A percentile compares a stretch with the other conserved stretches of the same genome.
phyloP scores from a whole-genome alignment of 2,888 invertebrate genomes.

The Watsonalla binaria region DNA sequence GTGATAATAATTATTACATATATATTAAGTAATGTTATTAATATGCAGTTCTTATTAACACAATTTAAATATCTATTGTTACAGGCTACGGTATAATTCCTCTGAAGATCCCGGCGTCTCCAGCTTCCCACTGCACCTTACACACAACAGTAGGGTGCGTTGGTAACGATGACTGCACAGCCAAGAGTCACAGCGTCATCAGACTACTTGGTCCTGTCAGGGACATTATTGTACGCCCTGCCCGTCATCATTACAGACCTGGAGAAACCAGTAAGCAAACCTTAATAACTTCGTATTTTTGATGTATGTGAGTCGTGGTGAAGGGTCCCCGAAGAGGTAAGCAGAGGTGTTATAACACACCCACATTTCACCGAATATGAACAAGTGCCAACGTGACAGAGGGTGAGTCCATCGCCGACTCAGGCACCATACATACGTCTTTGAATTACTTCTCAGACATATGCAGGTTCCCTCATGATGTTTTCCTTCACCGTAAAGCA shows the following conservation, averaged over 20 bases:
- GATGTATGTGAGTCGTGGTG: not conserved
- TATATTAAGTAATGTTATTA: too few relatives aligned
- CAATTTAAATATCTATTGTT: slow-evolving; percentile 33
- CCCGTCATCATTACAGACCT: slow-evolving; percentile 80
- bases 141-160: slow-evolving; percentile 81
- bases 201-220: slow-evolving; percentile 81
- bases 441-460: too few relatives aligned
- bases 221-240: slow-evolving; percentile 81
- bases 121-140: slow-evolving; percentile 78
- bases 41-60: not conserved
- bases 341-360: too few relatives aligned
- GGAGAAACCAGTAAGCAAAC: slow-evolving; percentile 79
- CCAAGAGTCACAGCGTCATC: slow-evolving; percentile 80
- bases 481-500: too few relatives aligned
- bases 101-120: slow-evolving; percentile 79
- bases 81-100: slow-evolving; percentile 82
- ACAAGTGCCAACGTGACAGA: too few relatives aligned
- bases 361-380: too few relatives aligned
- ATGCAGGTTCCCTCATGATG: too few relatives aligned
- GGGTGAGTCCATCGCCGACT: too few relatives aligned
- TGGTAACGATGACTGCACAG: slow-evolving; percentile 73
- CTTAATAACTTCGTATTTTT: not conserved
- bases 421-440: too few relatives aligned
- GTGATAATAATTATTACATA: too few relatives aligned
- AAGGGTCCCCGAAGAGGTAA: too few relatives aligned